phyloP scores from a whole-genome alignment of 2,888 invertebrate genomes.

The Eilema sororculum region DNA sequence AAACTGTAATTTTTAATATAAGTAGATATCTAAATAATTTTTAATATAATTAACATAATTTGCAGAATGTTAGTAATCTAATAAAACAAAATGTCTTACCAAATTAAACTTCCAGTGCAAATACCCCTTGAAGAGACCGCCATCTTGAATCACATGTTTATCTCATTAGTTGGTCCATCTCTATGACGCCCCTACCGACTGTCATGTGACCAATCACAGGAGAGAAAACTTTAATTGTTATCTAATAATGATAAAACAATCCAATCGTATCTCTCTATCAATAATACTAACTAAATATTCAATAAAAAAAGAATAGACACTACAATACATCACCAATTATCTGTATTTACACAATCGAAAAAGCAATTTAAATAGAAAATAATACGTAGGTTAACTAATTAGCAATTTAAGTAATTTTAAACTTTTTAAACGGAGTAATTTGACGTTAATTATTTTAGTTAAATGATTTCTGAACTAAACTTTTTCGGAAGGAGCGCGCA shows the following conservation, averaged over 20 bases:
- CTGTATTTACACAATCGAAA: slow-evolving; percentile 32
- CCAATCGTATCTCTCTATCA: slow-evolving; percentile 55
- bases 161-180: slow-evolving; percentile 66
- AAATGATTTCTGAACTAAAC: slow-evolving; percentile 44
- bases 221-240: slow-evolving; percentile 58
- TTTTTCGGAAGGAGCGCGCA: slow-evolving; percentile 48
- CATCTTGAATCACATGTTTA: slow-evolving; percentile 84
- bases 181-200: slow-evolving; percentile 62
- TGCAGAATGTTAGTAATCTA: slow-evolving; percentile 2
- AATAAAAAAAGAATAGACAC: slow-evolving; percentile 33
- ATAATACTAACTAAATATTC: slow-evolving; percentile 44
- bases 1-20: not conserved
- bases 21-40: not conserved
- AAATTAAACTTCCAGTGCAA: slow-evolving; percentile 51
- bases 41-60: not conserved
- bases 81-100: slow-evolving; percentile 65
- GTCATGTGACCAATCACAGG: slow-evolving; percentile 82
- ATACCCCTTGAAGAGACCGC: slow-evolving; percentile 71
- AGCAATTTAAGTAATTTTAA: slow-evolving; percentile 37
- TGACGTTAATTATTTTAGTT: slow-evolving; percentile 38
- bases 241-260: slow-evolving; percentile 55
- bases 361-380: slow-evolving; percentile 20
- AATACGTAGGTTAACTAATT: slow-evolving; percentile 45
- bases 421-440: slow-evolving; percentile 41
- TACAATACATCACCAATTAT: slow-evolving; percentile 22